These are phyloP conservation scores for Limnephilus lunatus DNA, from an alignment of 2,888 invertebrate species.

Conservation along the genomic window DNA sequence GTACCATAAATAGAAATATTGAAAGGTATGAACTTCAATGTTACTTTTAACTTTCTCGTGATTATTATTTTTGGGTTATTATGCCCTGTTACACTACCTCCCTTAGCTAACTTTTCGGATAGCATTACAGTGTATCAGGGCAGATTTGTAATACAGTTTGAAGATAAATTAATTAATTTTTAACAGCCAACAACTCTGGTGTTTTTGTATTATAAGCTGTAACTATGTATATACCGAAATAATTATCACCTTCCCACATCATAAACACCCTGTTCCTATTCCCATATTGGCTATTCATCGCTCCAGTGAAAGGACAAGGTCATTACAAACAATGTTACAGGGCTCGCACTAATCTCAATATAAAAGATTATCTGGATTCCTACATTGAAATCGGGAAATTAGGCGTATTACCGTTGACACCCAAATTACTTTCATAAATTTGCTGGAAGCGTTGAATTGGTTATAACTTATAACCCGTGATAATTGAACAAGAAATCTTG, in stretches of 20 bases:
- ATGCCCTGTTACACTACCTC: too few species aligned
- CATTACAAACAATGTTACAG: not conserved
- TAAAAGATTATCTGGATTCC: not conserved
- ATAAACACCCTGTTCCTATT: conserved; percentile 12
- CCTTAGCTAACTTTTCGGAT: too few species aligned
- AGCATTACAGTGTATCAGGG: too few species aligned
- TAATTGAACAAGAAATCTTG: not conserved
- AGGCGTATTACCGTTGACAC: not conserved
- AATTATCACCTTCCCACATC: not conserved
- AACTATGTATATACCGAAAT: not conserved
- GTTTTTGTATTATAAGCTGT: not conserved
- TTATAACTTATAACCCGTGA: not conserved
- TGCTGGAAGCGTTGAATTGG: not conserved
- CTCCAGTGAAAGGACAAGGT: conserved; percentile 45
- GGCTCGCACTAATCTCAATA: not conserved
- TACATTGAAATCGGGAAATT: not conserved
- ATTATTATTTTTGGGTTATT: too few species aligned
- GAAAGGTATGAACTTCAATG: too few species aligned
- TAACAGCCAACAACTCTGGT: not conserved
- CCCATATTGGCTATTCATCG: conserved; percentile 35
- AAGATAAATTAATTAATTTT: too few species aligned
- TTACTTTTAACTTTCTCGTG: too few species aligned
- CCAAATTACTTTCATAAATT: not conserved
- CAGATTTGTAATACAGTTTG: too few species aligned
- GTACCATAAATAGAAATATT: too few species aligned